phyloP scores from a whole-genome alignment of 2,888 invertebrate species.

The Chironomus tentans region DNA sequence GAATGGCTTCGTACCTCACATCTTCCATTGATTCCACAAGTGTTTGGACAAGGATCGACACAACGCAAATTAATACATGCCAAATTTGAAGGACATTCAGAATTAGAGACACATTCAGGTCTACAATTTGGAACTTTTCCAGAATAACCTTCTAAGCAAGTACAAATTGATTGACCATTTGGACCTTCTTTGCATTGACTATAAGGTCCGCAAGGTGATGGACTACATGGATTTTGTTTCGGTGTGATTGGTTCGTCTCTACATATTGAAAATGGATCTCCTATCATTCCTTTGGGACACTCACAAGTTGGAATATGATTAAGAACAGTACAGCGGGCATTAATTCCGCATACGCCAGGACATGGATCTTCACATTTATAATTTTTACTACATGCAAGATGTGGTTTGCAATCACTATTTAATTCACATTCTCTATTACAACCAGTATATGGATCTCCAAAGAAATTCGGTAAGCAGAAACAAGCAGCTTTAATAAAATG shows the following conservation, averaged over 20 bases:
- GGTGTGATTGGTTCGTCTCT: constrained; percentile 45
- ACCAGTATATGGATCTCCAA: constrained; percentile 76
- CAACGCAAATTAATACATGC: constrained; percentile 82
- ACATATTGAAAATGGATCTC: constrained; percentile 75
- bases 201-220: constrained; percentile 80
- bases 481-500: constrained; percentile 54
- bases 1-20: constrained; percentile 78
- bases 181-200: constrained; percentile 74
- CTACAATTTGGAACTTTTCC: constrained; percentile 73
- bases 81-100: constrained; percentile 70
- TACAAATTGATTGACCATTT: constrained; percentile 63
- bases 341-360: constrained; percentile 69
- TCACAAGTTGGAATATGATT: constrained; percentile 70
- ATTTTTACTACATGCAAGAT: constrained; percentile 60
- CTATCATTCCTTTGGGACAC: constrained; percentile 65
- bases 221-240: constrained; percentile 57
- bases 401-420: constrained; percentile 64
- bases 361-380: constrained; percentile 81
- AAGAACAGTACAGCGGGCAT: constrained; percentile 68
- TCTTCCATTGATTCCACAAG: constrained; percentile 76
- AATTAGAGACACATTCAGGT: constrained; percentile 79
- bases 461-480: constrained; percentile 64
- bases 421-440: constrained; percentile 68
- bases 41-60: constrained; percentile 77
- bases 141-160: constrained; percentile 67